A percentile compares a stretch with the other conserved stretches of the same genome.
These are phyloP conservation scores for Megamerina dolium DNA, from an alignment of 2,888 invertebrate genomes.

Conservation along the genomic window DNA sequence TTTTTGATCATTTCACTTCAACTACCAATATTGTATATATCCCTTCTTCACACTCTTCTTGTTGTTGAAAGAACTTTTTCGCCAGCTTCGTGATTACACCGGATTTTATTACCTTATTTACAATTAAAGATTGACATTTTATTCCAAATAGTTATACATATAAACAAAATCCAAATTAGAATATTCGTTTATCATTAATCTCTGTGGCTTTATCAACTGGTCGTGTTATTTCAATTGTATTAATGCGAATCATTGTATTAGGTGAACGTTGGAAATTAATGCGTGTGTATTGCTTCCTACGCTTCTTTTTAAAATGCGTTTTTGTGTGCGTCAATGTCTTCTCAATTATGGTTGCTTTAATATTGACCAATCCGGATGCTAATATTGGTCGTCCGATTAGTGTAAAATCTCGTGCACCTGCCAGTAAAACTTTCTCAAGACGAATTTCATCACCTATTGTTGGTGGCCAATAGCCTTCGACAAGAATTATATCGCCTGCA, in stretches of 20 bases:
- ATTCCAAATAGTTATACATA: neutral
- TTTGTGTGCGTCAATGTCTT: constrained; percentile 76
- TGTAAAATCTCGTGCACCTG: constrained; percentile 74
- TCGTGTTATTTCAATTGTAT: constrained; percentile 61
- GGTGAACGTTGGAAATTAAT: constrained; percentile 66
- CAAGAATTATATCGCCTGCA: constrained; percentile 73
- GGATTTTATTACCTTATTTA: too few relatives aligned
- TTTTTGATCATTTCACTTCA: too few relatives aligned
- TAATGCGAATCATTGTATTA: constrained; percentile 71
- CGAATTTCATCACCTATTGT: constrained; percentile 70
- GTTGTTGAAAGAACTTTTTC: too few relatives aligned
- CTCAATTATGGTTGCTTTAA: constrained; percentile 77
- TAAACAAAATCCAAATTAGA: constrained; percentile 11
- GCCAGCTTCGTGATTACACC: too few relatives aligned
- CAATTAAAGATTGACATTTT: too few relatives aligned
- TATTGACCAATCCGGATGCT: constrained; percentile 63
- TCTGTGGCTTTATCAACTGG: constrained; percentile 24
- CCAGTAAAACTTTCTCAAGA: constrained; percentile 76
- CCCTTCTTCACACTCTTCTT: too few relatives aligned
- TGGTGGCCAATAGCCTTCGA: constrained; percentile 81
- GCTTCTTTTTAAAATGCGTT: constrained; percentile 68
- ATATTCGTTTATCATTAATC: constrained; percentile 20
- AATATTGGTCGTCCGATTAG: constrained; percentile 74
- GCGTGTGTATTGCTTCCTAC: constrained; percentile 71
- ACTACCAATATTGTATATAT: too few relatives aligned